Evolutionary conservation across 2,797 vertebrate genomes (phyloP).

Genomic region (Syngnathus acus): DNA sequence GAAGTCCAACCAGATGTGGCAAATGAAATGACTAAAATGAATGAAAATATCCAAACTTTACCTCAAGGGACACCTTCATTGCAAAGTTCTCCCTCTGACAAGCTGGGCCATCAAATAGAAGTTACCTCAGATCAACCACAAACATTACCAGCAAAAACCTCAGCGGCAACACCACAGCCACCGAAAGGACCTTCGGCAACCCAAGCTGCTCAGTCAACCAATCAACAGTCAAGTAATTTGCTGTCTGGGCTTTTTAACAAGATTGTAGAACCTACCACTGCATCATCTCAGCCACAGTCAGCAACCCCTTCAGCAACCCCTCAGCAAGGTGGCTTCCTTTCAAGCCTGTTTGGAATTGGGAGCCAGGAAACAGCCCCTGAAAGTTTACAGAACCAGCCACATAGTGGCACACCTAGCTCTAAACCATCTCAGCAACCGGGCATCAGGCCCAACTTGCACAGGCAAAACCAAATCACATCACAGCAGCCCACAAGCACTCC

Average conservation of each 20-base stretch:
- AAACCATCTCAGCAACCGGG: conserved; percentile 36
- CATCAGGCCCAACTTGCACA: conserved; percentile 54
- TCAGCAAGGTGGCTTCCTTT: conserved; percentile 65
- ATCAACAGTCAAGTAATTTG: conserved; percentile 57
- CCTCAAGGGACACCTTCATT: conserved; percentile 39
- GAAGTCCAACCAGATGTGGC: conserved; percentile 18
- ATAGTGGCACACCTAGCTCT: conserved; percentile 14
- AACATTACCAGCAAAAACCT: conserved; percentile 31
- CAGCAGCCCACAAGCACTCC: conserved; percentile 50
- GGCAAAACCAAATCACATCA: conserved; percentile 50
- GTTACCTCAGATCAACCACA: conserved; percentile 26
- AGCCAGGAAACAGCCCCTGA: conserved; percentile 43
- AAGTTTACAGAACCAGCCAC: conserved; percentile 39
- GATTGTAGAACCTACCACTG: conserved; percentile 51
- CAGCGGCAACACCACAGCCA: conserved; percentile 28
- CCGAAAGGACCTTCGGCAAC: conserved; percentile 23
- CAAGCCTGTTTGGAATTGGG: conserved; percentile 68
- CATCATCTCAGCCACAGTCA: conserved; percentile 44
- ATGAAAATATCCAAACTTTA: conserved; percentile 17
- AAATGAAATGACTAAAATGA: conserved; percentile 19
- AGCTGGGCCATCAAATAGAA: conserved; percentile 22
- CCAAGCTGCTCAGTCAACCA: conserved; percentile 42
- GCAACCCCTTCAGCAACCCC: conserved; percentile 41
- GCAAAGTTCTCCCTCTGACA: conserved; percentile 37
- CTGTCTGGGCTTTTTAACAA: conserved; percentile 67